phyloP scores from a whole-genome alignment of 1,140 invertebrate genomes.

The Tetragnatha versicolor region DNA sequence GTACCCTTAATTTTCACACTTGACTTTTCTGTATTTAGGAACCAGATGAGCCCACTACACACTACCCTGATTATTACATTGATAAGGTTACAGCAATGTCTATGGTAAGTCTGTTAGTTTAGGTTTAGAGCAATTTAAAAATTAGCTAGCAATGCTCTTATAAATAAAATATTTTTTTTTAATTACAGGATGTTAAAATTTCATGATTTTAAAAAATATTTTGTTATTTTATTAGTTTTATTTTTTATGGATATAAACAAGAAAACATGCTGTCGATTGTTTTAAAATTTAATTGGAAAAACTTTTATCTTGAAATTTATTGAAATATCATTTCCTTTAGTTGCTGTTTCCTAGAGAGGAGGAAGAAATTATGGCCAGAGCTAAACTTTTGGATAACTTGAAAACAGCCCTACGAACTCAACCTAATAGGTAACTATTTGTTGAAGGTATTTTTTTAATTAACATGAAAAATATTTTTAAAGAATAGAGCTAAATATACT shows the following conservation, averaged over 20 bases:
- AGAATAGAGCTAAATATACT: not conserved
- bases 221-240: no score
- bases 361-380: constrained; percentile 72
- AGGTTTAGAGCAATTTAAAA: no score
- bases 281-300: no score
- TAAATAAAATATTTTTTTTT: constrained; percentile 63
- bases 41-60: constrained; percentile 70
- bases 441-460: not conserved
- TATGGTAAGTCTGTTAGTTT: constrained; percentile 72
- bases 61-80: constrained; percentile 86
- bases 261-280: no score
- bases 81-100: constrained; percentile 80
- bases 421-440: constrained; percentile 74
- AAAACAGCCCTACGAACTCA: constrained; percentile 93
- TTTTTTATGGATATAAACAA: no score
- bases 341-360: constrained; percentile 68
- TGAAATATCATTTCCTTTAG: constrained; percentile 61
- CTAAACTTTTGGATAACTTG: constrained; percentile 84
- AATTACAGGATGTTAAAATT: no score
- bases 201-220: not conserved
- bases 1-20: not conserved
- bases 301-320: no score
- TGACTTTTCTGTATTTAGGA: constrained; percentile 59
- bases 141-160: not conserved
- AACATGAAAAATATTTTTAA: not conserved